Conservation (phyloP, 2,113 vertebrate genomes). For the Erythrolamprus reginae region DNA sequence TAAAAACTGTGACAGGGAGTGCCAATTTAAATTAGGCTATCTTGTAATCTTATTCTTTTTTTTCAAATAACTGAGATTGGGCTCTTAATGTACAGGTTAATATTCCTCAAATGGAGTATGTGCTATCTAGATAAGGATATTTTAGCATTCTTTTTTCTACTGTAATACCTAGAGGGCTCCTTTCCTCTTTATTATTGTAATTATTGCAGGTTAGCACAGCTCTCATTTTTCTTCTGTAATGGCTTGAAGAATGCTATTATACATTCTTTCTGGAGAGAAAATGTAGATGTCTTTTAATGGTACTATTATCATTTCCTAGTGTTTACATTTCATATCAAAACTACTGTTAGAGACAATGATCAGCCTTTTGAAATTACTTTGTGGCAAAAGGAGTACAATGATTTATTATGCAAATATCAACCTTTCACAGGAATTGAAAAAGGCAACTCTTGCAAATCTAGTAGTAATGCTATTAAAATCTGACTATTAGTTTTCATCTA, state of each 20-base stretch:
- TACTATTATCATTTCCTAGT: conserved; percentile 48
- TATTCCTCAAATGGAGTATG: conserved; percentile 1
- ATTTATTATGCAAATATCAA: conserved; percentile 58
- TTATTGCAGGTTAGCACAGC: conserved; percentile 56
- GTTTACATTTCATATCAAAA: conserved; percentile 59
- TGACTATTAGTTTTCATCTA: neutral
- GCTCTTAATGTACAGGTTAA: conserved; percentile 51
- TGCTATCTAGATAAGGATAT: conserved; percentile 40
- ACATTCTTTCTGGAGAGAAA: conserved; percentile 44
- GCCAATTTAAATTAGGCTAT: conserved; percentile 52
- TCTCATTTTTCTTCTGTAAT: conserved; percentile 54
- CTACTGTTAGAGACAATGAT: conserved; percentile 48
- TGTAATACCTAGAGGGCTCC: conserved; percentile 51
- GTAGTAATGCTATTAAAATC: conserved; percentile 26
- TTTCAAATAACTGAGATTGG: conserved; percentile 47
- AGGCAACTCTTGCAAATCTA: conserved; percentile 49
- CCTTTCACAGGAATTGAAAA: conserved; percentile 40
- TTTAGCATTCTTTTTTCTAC: conserved; percentile 29
- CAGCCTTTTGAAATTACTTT: conserved; percentile 32
- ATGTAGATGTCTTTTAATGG: conserved; percentile 55
- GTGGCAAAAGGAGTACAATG: conserved; percentile 27
- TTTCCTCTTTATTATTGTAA: conserved; percentile 60
- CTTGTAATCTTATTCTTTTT: conserved; percentile 48
- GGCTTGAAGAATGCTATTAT: conserved; percentile 41
- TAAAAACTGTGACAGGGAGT: conserved; percentile 20